Base-by-base conservation (phyloP, 1,140 invertebrate genomes). In the Plectus sambesii region DNA sequence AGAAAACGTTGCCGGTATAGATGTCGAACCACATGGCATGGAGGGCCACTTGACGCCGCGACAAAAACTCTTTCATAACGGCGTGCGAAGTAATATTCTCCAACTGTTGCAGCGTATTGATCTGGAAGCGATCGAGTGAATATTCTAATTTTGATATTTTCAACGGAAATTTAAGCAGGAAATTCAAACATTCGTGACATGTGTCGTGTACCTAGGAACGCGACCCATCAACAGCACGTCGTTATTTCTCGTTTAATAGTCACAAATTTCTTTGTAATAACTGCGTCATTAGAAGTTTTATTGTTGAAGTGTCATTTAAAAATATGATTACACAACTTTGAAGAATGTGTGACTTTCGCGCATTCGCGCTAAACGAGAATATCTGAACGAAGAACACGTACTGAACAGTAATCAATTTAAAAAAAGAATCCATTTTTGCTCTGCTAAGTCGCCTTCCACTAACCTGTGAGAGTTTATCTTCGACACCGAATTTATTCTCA, bases 1-100 rank as follows among this genome's bases (percentile, higher is more conserved):
- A 15, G 24, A 36, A 51, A 9, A 51, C 19, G 12, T 51, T 26
- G 12, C 87, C 88, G 0, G 85, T 88, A 62, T 90, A 89, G 63
- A 93, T 88, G 69, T 94, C 87, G 69, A 92, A 92, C 87, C 87
- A 94, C 1, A 93, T 72, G 0, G 87, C 86, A 66, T 89, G 86
- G 54, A 73, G 82, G 61, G 87, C 84, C 8, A 89, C 72, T 66
- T 87, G 77, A 59, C 87, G 81, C 24, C 76, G 77, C 68, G 83
- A 79, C 6, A 94, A 69, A 1, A 83, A 76, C 51, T 81, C 80
- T 61, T 86, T 84, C 20, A 94, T 73, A 72, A 92, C 89, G 20
- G 85, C 83, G 66, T 93, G 90, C 17, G 85, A 89, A 1, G 86
- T 82, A 42, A 93, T 80, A 68, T 94, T 89, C 70, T 89, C 84